Conservation (phyloP, 2,113 vertebrate genomes). For the Arizona elegans region DNA sequence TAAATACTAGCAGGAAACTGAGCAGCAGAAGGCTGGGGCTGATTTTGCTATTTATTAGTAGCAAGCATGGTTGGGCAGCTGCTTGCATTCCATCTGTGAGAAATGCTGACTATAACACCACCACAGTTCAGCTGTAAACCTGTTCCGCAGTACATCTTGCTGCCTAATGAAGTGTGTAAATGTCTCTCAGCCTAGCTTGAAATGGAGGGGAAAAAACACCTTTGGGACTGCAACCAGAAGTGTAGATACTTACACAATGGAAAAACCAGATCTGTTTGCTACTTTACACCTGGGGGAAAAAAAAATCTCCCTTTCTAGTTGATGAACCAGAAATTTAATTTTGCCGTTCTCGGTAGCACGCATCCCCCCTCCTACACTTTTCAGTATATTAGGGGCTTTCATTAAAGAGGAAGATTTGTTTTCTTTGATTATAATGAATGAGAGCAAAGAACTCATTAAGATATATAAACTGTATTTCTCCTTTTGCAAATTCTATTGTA, state of each 20-base stretch:
- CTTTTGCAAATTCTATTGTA: neutral
- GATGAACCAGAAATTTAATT: neutral
- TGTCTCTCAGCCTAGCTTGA: constrained; percentile 29
- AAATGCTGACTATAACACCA: constrained; percentile 56
- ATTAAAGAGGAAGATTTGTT: neutral
- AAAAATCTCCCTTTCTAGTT: neutral
- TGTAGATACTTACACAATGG: neutral
- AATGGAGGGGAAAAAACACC: constrained; percentile 17
- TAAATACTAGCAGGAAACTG: neutral
- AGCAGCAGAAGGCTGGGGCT: constrained; percentile 26
- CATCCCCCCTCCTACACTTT: neutral
- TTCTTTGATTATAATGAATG: neutral
- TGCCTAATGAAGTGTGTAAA: constrained; percentile 48
- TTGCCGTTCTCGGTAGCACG: neutral
- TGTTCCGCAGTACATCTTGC: constrained; percentile 23
- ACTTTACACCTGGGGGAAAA: neutral
- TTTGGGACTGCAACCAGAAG: neutral
- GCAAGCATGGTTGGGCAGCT: constrained; percentile 55
- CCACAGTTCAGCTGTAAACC: constrained; percentile 43
- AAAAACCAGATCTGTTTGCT: neutral
- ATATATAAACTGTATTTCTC: neutral
- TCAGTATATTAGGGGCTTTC: neutral
- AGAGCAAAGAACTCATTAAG: neutral
- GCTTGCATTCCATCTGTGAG: constrained; percentile 39
- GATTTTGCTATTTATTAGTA: constrained; percentile 34